These are phyloP conservation scores for Sebastes miniatus DNA, from an alignment of 2,797 vertebrate species.

Conservation along the genomic window DNA sequence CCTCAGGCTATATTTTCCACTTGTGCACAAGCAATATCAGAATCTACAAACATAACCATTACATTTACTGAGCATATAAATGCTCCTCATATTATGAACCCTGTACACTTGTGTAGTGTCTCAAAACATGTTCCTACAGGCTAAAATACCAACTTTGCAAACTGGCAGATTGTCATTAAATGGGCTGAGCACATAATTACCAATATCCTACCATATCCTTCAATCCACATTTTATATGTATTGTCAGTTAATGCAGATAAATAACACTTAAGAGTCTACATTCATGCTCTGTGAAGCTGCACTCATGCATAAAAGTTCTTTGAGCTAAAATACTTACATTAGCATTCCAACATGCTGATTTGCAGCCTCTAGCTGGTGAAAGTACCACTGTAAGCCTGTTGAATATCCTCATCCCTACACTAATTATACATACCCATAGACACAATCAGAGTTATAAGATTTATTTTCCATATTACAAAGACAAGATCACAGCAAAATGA, in stretches of 20 bases:
- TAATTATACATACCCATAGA: not conserved
- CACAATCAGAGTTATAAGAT: conserved; percentile 63
- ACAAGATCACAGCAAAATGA: conserved; percentile 75
- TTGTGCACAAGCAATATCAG: not conserved
- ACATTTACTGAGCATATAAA: not conserved
- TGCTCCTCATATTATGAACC: not conserved
- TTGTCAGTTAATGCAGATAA: not conserved
- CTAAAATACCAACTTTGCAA: not conserved
- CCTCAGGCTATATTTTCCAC: not conserved
- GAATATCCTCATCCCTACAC: not conserved
- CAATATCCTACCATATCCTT: not conserved
- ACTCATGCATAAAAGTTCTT: not conserved
- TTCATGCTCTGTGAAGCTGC: not conserved
- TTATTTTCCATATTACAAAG: conserved; percentile 76
- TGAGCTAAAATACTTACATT: not conserved
- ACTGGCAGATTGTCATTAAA: not conserved
- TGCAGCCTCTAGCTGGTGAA: not conserved
- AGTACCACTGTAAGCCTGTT: not conserved
- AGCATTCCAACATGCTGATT: not conserved
- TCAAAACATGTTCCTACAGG: not conserved
- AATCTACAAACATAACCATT: not conserved
- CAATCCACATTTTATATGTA: not conserved
- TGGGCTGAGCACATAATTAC: not conserved
- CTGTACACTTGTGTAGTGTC: not conserved
- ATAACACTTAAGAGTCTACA: not conserved